Evolutionary conservation across 2,888 invertebrate genomes (phyloP), one percentile per base, ranked within the genome.

Genomic region (Syrphus vitripennis): DNA sequence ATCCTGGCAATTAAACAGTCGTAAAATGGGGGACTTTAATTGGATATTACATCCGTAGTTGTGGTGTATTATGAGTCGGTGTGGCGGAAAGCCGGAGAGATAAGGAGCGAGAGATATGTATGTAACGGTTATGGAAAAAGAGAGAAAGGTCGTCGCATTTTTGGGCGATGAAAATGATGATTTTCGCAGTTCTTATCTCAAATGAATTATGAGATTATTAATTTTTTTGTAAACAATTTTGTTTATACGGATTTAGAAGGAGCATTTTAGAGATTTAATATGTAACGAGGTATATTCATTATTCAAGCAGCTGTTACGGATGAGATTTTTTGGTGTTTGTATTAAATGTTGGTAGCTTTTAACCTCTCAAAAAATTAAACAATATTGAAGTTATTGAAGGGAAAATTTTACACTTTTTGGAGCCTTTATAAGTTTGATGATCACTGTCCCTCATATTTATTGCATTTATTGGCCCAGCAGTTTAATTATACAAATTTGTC

Each of bases 1-100:
- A 86, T 86, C 86, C 86, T 83, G 71, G 87, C 87, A 87, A 87
- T 87, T 87, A 87, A 87, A 86, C 86, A 82, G 82, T 86, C 86
- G 82, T 86, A 78, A 86, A 82, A 82, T 75, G 82, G 77, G 86
- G 86, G 82, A 82, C 63, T 86, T 86, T 86, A 86, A 86, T 86
- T 86, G 83, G 83, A 83, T 87, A 87, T 83, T 78, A 87, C 83
- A 83, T 79, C 87, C 86, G 77, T n/a, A n/a, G n/a, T 70, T 77
- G 77, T 69, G 74, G 81, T 63, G 48, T 67, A 50, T 48, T 31
- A 48, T 31, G 67, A 21, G 48, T 19, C 1, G 3, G 9, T 1
- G 9, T 2, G 10, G 6, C 10, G 7, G 19, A 14, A 6, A 31
- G 55, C 1, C 4, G 21, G 61, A 7, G 6, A 19, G 1, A 14